Base-by-base conservation (phyloP, 2,113 vertebrate species). In the Mugil cephalus region DNA sequence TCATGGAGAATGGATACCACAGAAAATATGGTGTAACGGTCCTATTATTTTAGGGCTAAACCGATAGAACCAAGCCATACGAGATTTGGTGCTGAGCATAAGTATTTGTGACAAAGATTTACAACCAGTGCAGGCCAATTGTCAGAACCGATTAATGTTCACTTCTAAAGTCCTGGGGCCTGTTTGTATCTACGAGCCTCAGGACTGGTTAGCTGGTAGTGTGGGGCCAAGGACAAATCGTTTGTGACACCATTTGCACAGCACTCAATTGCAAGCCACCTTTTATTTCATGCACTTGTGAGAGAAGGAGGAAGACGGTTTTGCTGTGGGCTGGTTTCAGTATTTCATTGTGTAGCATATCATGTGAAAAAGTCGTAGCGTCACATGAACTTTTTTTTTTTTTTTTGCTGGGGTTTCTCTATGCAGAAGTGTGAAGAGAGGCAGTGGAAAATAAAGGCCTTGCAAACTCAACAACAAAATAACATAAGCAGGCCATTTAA, bases 61-160 rank as follows among this genome's bases (percentile, higher is more conserved):
- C 54, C 56, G 69, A 70, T 91, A 64, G 62, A 67, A 83, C 47
- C 50, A 34, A 89, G 80, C 80, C 64, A 74, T 78, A 85, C 45
- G 59, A 56, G 67, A 90, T 90, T 80, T 93, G 90, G 90, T 87
- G 91, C 88, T 83, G 89, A 94, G 86, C 69, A 51, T 92, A 92
- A 95, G 67, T 36, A 70, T 82, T 92, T 93, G 88, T 91, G 95
- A 95, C 94, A 94, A 94, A 94, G 94, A 95, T 95, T 91, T 93
- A 94, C 89, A 94, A 93, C 93, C 90, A 79, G 89, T 78, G 90
- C 87, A 91, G 93, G 85, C 90, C 67, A 13, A 65, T 92, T 95
- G 94, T 95, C 95, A 93, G 85, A 90, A 91, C 84, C 93, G 82
- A 94, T 97, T 96, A 96, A 94, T 86, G 89, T 89, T 89, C 71